Evolutionary conservation across 1,140 invertebrate species (phyloP).

Genomic region (Drosophila busckii): DNA sequence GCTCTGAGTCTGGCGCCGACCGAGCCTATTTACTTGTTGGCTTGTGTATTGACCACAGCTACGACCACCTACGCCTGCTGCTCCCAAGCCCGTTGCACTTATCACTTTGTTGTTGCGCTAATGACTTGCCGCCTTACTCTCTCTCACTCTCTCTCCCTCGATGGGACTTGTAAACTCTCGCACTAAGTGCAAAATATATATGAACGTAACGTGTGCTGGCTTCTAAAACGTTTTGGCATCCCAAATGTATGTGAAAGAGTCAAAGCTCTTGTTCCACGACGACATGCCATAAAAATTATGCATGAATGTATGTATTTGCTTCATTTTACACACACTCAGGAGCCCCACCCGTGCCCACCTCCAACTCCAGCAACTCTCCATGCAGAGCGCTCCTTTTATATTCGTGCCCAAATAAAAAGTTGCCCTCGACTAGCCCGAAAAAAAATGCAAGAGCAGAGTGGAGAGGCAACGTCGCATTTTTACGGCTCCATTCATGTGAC

Average conservation of each 20-base stretch:
- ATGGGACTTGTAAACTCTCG: conserved; percentile 23
- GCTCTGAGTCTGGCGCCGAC: conserved; percentile 49
- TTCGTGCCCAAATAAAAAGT: conserved; percentile 68
- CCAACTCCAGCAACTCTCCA: not conserved
- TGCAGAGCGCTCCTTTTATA: conserved; percentile 14
- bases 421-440: conserved; percentile 52
- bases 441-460: conserved; percentile 3
- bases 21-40: conserved; percentile 65
- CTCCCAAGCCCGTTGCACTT: too few relatives aligned
- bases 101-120: conserved; percentile 67
- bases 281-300: conserved; percentile 71
- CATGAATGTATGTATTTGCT: conserved; percentile 75
- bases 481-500: conserved; percentile 76
- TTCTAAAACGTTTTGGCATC: conserved; percentile 73
- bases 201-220: conserved; percentile 43
- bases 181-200: conserved; percentile 46
- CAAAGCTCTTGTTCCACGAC: conserved; percentile 38
- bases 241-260: conserved; percentile 50
- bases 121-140: conserved; percentile 49
- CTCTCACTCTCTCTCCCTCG: conserved; percentile 4
- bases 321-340: conserved; percentile 37
- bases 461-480: conserved; percentile 65
- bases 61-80: not conserved
- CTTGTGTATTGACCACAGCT: conserved; percentile 62
- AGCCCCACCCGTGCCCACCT: conserved; percentile 4